These are phyloP conservation scores for Tadarida brasiliensis DNA, from an alignment of 2,797 vertebrate species.

Conservation along the genomic window DNA sequence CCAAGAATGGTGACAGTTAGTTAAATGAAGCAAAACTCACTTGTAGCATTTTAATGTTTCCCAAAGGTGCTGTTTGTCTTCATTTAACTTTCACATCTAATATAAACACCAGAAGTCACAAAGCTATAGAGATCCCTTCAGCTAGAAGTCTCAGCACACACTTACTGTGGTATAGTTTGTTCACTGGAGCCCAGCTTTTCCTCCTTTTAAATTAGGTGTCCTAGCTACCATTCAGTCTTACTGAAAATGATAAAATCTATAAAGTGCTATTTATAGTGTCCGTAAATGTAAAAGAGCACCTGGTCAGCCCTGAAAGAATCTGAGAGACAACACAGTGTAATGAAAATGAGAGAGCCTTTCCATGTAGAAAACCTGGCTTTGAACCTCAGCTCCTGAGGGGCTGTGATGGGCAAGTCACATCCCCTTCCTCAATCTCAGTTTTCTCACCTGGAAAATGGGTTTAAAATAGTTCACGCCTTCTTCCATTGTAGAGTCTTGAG, in stretches of 20 bases:
- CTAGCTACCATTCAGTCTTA: constrained; percentile 55
- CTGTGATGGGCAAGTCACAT: not conserved
- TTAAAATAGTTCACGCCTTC: not conserved
- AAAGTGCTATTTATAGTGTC: constrained; percentile 67
- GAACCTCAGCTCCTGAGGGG: not conserved
- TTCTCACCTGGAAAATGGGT: not conserved
- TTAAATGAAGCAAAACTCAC: constrained; percentile 72
- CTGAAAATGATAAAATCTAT: constrained; percentile 69
- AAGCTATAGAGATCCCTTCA: constrained; percentile 66
- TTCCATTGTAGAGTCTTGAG: not conserved
- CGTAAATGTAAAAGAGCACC: constrained; percentile 69
- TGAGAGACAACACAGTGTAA: not conserved
- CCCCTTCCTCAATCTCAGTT: not conserved
- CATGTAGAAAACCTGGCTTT: not conserved
- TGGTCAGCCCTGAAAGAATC: constrained; percentile 42
- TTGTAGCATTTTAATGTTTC: constrained; percentile 73
- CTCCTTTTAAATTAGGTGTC: constrained; percentile 68
- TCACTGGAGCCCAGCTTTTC: not conserved
- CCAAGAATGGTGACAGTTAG: constrained; percentile 62
- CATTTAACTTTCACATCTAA: constrained; percentile 73
- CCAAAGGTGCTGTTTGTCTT: constrained; percentile 71
- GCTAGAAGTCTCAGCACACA: constrained; percentile 20
- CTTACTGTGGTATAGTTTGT: not conserved
- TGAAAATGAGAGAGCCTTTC: constrained; percentile 5
- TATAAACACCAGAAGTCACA: constrained; percentile 77